Base-by-base conservation (phyloP, 2,888 invertebrate species). In the Melipona bicolor region DNA sequence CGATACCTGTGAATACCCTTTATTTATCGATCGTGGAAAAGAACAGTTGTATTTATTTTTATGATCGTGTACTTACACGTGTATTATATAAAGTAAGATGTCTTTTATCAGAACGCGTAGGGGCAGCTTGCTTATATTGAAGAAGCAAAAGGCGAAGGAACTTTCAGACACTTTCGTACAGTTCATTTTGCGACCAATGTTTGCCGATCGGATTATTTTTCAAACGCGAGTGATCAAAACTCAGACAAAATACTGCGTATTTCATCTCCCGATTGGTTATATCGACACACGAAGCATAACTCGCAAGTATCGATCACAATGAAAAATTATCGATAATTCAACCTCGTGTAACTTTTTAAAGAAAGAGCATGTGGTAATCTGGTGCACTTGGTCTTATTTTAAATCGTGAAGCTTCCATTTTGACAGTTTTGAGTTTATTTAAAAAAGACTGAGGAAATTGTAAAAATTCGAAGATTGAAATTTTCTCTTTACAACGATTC, bases 41-140 rank as follows among this genome's bases (percentile, higher is more conserved):
- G 74, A 73, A 67, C 59, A 80, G 50, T 81, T 84, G 84, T 69
- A 80, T 74, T 82, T 78, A 83, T 54, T 70, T 43, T 77, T 62
- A 54, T 69, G 67, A 61, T 79, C 68, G 61, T 73, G 61, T 76
- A 79, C 43, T 43, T 43, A 43, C 75, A 72, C 79, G 75, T 86
- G 73, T 87, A 88, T 83, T 86, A 71, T 87, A 87, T 83, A 88
- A 88, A 86, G 73, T 84, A 84, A 77, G 43, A 87, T 88, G 88
- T 88, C 88, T 88, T 88, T 88, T 88, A 77, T 83, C 65, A 77
- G 72, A 72, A 74, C 68, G 73, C 76, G 74, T 77, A 9, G 43
- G 77, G 76, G 56, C 71, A 81, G 70, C 78, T 32, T 78, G 77
- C 70, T 85, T 84, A 77, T 81, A 84, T n/a, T 73, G 56, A 69